Conservation (phyloP, 2,113 vertebrate species). For the Lamprologus speciosus region DNA sequence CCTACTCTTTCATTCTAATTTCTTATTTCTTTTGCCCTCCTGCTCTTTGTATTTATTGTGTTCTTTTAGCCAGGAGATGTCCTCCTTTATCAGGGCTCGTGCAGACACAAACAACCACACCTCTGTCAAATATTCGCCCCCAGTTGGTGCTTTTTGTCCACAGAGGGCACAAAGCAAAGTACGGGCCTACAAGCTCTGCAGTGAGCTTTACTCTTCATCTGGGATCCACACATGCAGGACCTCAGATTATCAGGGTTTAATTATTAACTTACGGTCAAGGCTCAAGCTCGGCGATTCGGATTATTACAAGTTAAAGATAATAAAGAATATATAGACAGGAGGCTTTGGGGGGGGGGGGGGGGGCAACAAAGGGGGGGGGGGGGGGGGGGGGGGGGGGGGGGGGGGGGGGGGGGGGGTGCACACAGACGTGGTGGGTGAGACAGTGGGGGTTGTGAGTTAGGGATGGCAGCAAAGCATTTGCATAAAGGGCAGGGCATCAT, state of each 20-base stretch:
- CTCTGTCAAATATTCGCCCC: conserved; percentile 42
- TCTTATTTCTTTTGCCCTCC: background rate
- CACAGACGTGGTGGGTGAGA: conserved; percentile 53
- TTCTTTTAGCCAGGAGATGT: conserved; percentile 22
- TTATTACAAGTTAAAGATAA: conserved; percentile 1
- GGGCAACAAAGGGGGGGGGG: background rate
- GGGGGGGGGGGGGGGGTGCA: background rate
- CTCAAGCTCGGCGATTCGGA: conserved; percentile 16
- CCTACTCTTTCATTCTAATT: background rate
- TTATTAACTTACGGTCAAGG: background rate
- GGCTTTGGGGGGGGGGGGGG: background rate
- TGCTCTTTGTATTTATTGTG: background rate
- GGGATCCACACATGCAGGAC: background rate
- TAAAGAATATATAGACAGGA: conserved; percentile 35
- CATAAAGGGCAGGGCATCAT: conserved; percentile 79
- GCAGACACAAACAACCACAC: conserved; percentile 56
- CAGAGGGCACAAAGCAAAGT: conserved; percentile 2
- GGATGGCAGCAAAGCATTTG: conserved; percentile 70
- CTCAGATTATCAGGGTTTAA: background rate
- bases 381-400: background rate
- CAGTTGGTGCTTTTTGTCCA: conserved; percentile 16
- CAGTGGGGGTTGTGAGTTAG: conserved; percentile 67
- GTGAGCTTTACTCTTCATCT: background rate
- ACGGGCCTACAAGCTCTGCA: background rate
- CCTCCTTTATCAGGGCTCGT: conserved; percentile 45